Evolutionary conservation across 2,113 vertebrate genomes (phyloP).

Genomic region (Peromyscus californicus): DNA sequence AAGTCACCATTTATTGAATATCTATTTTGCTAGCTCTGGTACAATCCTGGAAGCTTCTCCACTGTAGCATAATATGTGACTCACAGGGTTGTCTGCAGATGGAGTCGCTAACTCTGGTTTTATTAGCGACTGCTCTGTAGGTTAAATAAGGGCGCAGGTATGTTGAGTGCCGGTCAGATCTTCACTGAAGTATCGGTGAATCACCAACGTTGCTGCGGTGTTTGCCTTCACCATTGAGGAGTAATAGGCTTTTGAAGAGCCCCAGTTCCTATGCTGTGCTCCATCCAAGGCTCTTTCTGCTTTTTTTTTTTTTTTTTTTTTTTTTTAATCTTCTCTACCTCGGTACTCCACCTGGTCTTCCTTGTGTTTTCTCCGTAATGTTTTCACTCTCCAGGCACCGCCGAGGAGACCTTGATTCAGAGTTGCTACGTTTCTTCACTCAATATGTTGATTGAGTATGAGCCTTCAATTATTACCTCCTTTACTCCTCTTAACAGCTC

Average conservation of each 20-base stretch:
- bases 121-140: background rate
- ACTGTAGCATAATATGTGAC: background rate
- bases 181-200: background rate
- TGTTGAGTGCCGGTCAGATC: background rate
- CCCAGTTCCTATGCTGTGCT: background rate
- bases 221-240: background rate
- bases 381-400: background rate
- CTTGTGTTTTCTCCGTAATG: constrained; percentile 5
- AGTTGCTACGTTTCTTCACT: background rate
- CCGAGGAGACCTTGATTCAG: background rate
- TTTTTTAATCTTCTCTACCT: accelerated
- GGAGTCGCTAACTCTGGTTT: background rate
- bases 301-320: background rate
- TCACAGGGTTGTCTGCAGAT: background rate
- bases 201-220: background rate
- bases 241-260: background rate
- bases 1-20: constrained; percentile 8
- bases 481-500: background rate
- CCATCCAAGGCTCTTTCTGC: no score
- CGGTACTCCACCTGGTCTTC: background rate
- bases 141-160: constrained; percentile 17
- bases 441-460: background rate
- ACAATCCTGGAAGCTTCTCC: background rate
- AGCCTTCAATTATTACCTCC: background rate
- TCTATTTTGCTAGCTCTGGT: background rate